A percentile compares a stretch with the other conserved stretches of the same genome.
These are phyloP conservation scores for Podilymbus podiceps DNA, from an alignment of 2,113 vertebrate genomes.

Conservation along the genomic window DNA sequence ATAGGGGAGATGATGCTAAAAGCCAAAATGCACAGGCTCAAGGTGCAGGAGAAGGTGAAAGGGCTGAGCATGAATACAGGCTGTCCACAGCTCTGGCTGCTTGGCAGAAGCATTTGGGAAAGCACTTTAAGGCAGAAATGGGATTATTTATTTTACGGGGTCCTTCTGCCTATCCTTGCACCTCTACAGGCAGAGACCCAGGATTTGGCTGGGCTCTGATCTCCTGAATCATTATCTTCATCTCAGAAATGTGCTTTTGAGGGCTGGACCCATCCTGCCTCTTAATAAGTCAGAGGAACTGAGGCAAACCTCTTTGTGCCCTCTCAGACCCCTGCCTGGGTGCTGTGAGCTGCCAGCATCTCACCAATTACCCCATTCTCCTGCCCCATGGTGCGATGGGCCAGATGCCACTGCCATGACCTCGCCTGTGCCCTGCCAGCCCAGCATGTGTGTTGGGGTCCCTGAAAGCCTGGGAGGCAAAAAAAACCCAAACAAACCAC, in stretches of 20 bases:
- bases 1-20: neutral
- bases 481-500: no score
- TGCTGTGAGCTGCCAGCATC: neutral
- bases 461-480: neutral
- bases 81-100: neutral
- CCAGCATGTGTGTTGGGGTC: accelerated
- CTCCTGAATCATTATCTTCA: neutral
- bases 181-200: neutral
- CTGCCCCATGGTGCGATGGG: neutral
- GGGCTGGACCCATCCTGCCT: neutral
- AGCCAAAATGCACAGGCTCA: neutral
- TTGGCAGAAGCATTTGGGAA: neutral
- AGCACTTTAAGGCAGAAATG: neutral
- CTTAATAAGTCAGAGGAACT: neutral
- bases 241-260: neutral
- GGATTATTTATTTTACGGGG: neutral
- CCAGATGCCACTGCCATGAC: neutral
- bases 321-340: neutral
- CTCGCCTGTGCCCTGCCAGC: neutral
- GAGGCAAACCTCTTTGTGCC: neutral
- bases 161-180: neutral
- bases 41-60: neutral
- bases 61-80: no score
- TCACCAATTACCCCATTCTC: neutral
- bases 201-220: neutral